A percentile compares a stretch with the other conserved stretches of the same genome.
Conservation (phyloP, 1,140 invertebrate genomes). For the Pogonomyrmex californicus region DNA sequence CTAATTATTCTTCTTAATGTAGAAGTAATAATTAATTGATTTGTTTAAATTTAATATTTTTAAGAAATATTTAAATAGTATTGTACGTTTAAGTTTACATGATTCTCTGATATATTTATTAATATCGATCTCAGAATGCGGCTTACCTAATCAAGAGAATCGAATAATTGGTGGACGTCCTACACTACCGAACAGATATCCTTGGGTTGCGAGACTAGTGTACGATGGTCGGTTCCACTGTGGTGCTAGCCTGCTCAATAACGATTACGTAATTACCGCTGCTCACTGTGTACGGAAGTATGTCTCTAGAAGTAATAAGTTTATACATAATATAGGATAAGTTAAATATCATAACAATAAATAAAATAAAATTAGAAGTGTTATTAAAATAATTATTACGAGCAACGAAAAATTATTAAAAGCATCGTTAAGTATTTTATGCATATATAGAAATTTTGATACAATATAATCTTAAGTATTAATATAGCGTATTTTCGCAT, state of each 20-base stretch:
- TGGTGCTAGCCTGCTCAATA: conserved; percentile 94
- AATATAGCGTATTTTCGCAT: background rate
- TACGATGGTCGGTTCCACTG: conserved; percentile 96
- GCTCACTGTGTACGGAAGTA: conserved; percentile 90
- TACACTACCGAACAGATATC: conserved; percentile 93
- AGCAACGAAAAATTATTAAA: background rate
- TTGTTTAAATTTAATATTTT: background rate
- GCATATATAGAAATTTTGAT: background rate
- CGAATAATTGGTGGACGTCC: conserved; percentile 92
- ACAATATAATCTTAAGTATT: background rate
- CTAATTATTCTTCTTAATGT: background rate
- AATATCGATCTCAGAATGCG: conserved; percentile 89
- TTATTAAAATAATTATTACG: background rate
- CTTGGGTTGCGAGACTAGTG: conserved; percentile 94
- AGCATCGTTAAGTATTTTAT: background rate
- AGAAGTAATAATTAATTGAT: conserved; percentile 32
- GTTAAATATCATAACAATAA: conserved; percentile 6
- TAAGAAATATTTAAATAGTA: background rate
- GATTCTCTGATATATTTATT: background rate
- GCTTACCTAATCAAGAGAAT: conserved; percentile 91
- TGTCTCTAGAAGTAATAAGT: conserved; percentile 33
- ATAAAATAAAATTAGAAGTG: conserved; percentile 8
- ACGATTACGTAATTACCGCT: conserved; percentile 90
- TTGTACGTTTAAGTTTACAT: background rate
- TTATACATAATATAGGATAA: background rate